Percentiles rank a stretch among this genome's conserved stretches.
These are phyloP conservation scores for Hydrozoanthus tunicans DNA, from an alignment of 64 coral and sea anemone species.

Conservation along the genomic window DNA sequence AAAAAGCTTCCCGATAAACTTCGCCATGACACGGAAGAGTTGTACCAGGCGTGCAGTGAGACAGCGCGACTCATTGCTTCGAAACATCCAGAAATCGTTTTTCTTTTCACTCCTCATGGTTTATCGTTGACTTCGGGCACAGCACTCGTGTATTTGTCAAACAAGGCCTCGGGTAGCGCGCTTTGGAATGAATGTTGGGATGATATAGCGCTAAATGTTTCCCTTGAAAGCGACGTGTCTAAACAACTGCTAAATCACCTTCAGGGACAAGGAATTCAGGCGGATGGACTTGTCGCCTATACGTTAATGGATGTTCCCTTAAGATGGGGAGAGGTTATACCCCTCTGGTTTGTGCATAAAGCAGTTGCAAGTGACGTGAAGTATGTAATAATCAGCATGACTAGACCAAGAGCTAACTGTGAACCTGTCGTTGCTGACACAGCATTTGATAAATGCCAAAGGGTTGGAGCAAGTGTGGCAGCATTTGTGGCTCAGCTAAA, in stretches of 20 bases:
- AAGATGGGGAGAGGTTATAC: constrained; percentile 84
- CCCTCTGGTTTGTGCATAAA: constrained; percentile 79
- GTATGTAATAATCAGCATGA: constrained; percentile 58
- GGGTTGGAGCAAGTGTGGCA: constrained; percentile 49
- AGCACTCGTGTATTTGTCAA: constrained; percentile 60
- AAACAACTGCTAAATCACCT: constrained; percentile 44
- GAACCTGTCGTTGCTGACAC: background rate
- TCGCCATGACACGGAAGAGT: background rate
- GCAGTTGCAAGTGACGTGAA: constrained; percentile 61
- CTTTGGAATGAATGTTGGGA: constrained; percentile 85
- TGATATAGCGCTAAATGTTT: constrained; percentile 58
- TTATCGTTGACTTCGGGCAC: constrained; percentile 55
- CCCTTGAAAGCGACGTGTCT: constrained; percentile 49
- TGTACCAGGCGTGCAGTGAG: constrained; percentile 54
- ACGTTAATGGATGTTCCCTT: constrained; percentile 63
- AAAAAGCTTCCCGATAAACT: constrained; percentile 43
- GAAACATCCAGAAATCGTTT: constrained; percentile 58
- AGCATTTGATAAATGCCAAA: background rate
- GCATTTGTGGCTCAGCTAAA: constrained; percentile 55
- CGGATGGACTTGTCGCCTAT: constrained; percentile 62
- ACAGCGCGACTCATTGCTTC: constrained; percentile 46
- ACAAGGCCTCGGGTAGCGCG: constrained; percentile 58
- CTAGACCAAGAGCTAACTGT: background rate
- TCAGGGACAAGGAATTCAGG: constrained; percentile 39
- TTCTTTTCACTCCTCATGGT: constrained; percentile 81